These are phyloP conservation scores for Alectura lathami DNA, from an alignment of 2,113 vertebrate genomes.

Conservation along the genomic window DNA sequence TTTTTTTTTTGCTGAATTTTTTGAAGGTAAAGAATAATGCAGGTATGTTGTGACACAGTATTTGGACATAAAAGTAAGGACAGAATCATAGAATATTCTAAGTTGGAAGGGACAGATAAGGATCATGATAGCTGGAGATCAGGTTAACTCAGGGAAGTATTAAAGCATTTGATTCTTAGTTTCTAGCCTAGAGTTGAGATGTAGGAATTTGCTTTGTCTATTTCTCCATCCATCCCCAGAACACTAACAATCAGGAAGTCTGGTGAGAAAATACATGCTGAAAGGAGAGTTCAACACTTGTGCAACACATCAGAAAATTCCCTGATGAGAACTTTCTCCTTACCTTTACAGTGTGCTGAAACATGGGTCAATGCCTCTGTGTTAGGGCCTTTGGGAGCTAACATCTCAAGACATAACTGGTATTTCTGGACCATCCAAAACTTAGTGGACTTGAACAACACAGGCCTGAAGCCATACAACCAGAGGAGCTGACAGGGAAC, in stretches of 20 bases:
- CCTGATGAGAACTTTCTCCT: not conserved
- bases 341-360: not conserved
- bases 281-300: not conserved
- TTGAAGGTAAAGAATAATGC: not conserved
- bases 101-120: too few species aligned
- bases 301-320: not conserved
- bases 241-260: not conserved
- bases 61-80: not conserved
- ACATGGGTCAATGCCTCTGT: not conserved
- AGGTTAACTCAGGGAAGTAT: not conserved
- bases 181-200: not conserved
- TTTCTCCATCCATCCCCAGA: not conserved
- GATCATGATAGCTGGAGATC: not conserved
- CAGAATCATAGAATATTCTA: too few species aligned
- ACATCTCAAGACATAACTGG: not conserved
- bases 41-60: not conserved
- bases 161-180: not conserved
- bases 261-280: not conserved
- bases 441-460: not conserved
- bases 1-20: not conserved
- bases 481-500: conserved; percentile 8
- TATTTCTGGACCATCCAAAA: not conserved
- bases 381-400: not conserved
- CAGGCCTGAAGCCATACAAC: not conserved
- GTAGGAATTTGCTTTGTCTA: not conserved